Evolutionary conservation across 2,888 invertebrate species (phyloP).

Genomic region (Carcina quercana): DNA sequence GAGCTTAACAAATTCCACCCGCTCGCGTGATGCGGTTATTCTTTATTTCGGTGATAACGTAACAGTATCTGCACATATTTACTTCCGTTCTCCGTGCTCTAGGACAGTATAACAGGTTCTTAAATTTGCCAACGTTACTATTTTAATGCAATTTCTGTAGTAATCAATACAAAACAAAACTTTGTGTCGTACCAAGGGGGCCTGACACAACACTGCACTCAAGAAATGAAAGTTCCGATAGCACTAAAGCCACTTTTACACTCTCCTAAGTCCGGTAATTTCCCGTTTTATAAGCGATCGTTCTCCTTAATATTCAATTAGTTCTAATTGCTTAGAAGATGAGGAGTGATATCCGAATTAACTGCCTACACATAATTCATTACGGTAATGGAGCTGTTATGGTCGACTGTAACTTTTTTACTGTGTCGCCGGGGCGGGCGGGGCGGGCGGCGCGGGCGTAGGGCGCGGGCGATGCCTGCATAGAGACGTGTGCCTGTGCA

Average conservation of each 20-base stretch:
- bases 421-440: conserved; percentile 29
- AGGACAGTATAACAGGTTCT: no score
- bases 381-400: conserved; percentile 60
- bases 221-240: no score
- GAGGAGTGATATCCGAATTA: conserved; percentile 51
- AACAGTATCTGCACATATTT: no score
- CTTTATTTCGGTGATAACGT: no score
- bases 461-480: conserved; percentile 9
- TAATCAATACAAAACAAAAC: no score
- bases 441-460: conserved; percentile 24
- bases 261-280: conserved; percentile 24
- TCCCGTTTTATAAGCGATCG: conserved; percentile 57
- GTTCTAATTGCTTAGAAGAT: conserved; percentile 49
- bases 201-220: background rate
- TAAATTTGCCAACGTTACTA: no score
- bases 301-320: conserved; percentile 64
- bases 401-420: conserved; percentile 48
- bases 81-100: no score
- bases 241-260: conserved; percentile 23
- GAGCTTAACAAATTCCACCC: no score
- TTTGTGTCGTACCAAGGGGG: no score
- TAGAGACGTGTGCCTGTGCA: no score
- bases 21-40: no score
- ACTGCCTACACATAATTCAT: conserved; percentile 59
- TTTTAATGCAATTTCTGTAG: no score